These are phyloP conservation scores for Trichonephila clavata DNA, from an alignment of 1,140 invertebrate species.

Conservation along the genomic window DNA sequence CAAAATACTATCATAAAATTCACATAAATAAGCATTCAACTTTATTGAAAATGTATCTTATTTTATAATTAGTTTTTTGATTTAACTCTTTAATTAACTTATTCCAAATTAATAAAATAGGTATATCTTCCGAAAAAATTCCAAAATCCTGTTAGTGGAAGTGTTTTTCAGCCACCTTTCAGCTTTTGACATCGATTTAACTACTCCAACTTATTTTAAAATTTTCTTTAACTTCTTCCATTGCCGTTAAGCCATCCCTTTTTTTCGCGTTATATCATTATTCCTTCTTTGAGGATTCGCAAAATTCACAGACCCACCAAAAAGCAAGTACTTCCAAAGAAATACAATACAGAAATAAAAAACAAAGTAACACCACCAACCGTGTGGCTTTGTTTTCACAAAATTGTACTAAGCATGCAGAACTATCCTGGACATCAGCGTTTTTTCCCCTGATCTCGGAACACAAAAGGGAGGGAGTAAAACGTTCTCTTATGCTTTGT, in stretches of 20 bases:
- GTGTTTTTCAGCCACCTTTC: too few species aligned
- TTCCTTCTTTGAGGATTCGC: background rate
- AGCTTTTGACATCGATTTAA: too few species aligned
- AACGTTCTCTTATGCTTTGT: slow-evolving; percentile 4
- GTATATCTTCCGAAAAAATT: too few species aligned
- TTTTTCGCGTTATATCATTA: background rate
- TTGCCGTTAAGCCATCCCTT: background rate
- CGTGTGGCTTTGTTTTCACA: background rate
- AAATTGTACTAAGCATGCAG: background rate
- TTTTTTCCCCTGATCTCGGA: background rate
- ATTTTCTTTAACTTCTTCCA: background rate
- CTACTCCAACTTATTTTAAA: too few species aligned
- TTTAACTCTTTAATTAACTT: too few species aligned
- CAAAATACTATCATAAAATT: too few species aligned
- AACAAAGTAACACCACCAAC: background rate
- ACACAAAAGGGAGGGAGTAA: background rate
- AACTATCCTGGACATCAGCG: background rate
- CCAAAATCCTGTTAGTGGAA: too few species aligned
- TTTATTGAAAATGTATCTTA: too few species aligned
- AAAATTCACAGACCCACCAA: background rate
- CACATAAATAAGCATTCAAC: too few species aligned
- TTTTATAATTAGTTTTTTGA: too few species aligned
- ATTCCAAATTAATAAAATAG: too few species aligned
- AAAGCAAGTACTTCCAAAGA: background rate
- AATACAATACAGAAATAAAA: background rate